Evolutionary conservation across 2,888 invertebrate genomes (phyloP).

Genomic region (Aplocera efformata): DNA sequence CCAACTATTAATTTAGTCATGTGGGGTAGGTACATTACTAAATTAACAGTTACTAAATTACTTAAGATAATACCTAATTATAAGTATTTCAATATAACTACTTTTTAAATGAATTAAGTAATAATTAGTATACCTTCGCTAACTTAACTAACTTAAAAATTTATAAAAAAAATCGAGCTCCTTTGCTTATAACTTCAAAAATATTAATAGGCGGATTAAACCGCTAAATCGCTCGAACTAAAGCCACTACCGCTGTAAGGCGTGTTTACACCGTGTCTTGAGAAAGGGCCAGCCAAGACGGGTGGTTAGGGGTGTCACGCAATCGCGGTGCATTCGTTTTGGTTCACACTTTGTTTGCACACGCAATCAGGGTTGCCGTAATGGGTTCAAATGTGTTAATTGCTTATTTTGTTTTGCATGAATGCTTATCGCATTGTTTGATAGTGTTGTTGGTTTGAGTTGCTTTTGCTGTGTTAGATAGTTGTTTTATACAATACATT

Average conservation of each 20-base stretch:
- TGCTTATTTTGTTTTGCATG: slow-evolving; percentile 6
- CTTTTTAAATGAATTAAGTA: too few species aligned
- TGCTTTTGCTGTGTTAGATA: too few species aligned
- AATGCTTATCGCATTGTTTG: neutral
- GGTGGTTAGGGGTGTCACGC: slow-evolving; percentile 55
- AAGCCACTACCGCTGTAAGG: slow-evolving; percentile 35
- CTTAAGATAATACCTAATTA: too few species aligned
- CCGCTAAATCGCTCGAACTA: slow-evolving; percentile 26
- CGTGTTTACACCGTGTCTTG: slow-evolving; percentile 61
- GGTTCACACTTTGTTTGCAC: slow-evolving; percentile 34
- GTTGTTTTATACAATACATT: neutral
- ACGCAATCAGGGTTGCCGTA: slow-evolving; percentile 34
- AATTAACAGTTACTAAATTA: too few species aligned
- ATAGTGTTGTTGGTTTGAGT: too few species aligned
- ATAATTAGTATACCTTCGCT: too few species aligned
- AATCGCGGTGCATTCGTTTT: slow-evolving; percentile 40
- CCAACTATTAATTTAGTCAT: too few species aligned
- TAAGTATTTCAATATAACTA: too few species aligned
- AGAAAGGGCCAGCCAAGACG: slow-evolving; percentile 58
- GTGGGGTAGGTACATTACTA: too few species aligned
- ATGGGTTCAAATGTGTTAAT: slow-evolving; percentile 10
- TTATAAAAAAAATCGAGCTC: too few species aligned
- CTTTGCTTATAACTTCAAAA: too few species aligned
- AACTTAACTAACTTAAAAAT: too few species aligned
- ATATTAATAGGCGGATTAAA: neutral